Percentiles rank a stretch among this genome's conserved stretches.
phyloP scores from a whole-genome alignment of 2,888 invertebrate genomes.

The Brenthis ino region DNA sequence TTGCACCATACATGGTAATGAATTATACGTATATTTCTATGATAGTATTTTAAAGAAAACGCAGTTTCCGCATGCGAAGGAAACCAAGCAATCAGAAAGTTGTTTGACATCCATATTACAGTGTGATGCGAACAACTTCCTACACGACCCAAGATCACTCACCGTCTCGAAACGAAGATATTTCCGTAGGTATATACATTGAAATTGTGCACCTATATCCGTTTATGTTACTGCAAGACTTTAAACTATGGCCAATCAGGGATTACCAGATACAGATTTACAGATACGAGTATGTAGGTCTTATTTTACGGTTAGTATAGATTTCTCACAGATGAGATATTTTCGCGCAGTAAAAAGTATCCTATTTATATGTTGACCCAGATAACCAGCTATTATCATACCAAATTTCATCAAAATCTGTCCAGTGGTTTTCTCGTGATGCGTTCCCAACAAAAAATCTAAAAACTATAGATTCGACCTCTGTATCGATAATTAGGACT shows the following conservation, averaged over 20 bases:
- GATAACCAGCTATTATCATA: no score
- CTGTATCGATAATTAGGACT: no score
- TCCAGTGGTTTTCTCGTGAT: no score
- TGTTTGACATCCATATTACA: conserved; percentile 9
- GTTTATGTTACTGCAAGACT: background rate
- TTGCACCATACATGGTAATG: no score
- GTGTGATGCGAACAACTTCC: conserved; percentile 9
- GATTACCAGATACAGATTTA: background rate
- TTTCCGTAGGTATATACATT: conserved; percentile 1
- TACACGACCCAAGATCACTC: conserved; percentile 13
- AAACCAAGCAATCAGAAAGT: conserved; percentile 14
- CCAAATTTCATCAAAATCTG: no score
- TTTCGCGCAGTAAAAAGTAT: no score
- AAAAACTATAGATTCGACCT: no score
- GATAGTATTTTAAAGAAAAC: conserved; percentile 4
- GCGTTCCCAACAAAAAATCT: no score
- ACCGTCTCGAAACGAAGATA: conserved; percentile 10
- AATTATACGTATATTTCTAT: background rate
- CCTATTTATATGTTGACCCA: no score
- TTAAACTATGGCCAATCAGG: no score
- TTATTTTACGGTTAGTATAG: no score
- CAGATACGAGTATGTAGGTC: background rate
- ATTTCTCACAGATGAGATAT: no score
- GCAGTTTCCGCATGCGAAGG: conserved; percentile 9
- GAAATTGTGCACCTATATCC: conserved; percentile 1